Evolutionary conservation across 2,113 vertebrate genomes (phyloP).

Genomic region (Psophia crepitans): DNA sequence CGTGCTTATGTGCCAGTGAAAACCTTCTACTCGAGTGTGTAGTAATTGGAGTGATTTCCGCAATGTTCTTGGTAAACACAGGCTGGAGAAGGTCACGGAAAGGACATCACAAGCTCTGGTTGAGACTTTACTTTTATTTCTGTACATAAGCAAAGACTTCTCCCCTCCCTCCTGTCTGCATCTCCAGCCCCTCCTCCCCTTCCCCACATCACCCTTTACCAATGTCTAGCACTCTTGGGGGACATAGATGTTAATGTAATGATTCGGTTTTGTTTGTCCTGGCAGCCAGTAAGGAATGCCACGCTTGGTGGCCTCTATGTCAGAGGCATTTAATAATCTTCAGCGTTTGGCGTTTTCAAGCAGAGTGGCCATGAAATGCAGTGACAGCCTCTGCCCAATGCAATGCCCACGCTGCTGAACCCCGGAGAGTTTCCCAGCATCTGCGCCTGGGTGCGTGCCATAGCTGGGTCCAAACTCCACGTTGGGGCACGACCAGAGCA

Average conservation of each 20-base stretch:
- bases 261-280: not conserved
- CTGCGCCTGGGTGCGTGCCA: not conserved
- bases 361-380: not conserved
- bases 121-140: not conserved
- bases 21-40: not conserved
- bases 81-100: not conserved
- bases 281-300: not conserved
- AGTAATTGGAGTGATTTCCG: not conserved
- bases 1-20: not conserved
- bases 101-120: not conserved
- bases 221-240: not conserved
- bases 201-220: not conserved
- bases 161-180: not conserved
- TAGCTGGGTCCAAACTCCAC: not conserved
- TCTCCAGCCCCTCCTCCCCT: not conserved
- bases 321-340: not conserved
- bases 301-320: not conserved
- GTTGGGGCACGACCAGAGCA: not conserved
- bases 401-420: accelerated
- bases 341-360: accelerated
- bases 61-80: not conserved
- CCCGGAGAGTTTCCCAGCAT: not conserved
- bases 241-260: not conserved
- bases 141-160: not conserved
- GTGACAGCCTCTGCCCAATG: not conserved